Percentiles rank a stretch among this genome's conserved stretches.
phyloP scores from a whole-genome alignment of 2,888 invertebrate species.

The Acanthosepion pharaonis region DNA sequence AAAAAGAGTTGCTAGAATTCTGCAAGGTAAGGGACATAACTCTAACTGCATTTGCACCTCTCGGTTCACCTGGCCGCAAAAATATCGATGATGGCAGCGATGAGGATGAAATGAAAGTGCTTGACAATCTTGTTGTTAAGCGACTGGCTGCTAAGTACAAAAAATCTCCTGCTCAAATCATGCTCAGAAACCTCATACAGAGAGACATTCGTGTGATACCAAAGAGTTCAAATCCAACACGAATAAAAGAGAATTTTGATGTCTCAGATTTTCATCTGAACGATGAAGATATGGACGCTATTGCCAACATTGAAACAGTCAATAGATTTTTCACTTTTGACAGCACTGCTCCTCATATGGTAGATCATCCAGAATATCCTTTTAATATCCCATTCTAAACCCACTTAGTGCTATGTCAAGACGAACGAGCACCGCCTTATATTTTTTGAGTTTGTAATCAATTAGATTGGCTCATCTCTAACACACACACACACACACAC shows the following conservation, averaged over 20 bases:
- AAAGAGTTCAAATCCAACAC: slow-evolving; percentile 57
- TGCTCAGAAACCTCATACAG: slow-evolving; percentile 62
- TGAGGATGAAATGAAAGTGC: slow-evolving; percentile 48
- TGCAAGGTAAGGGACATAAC: slow-evolving; percentile 57
- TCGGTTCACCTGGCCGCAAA: slow-evolving; percentile 57
- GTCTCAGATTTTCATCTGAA: slow-evolving; percentile 59
- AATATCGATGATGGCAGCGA: slow-evolving; percentile 49
- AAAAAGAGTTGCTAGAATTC: slow-evolving; percentile 56
- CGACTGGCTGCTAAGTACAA: slow-evolving; percentile 57
- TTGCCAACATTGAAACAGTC: slow-evolving; percentile 56
- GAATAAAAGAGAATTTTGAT: slow-evolving; percentile 62
- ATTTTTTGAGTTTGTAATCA: too few relatives aligned
- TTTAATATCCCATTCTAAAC: background rate
- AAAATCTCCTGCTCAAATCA: slow-evolving; percentile 63
- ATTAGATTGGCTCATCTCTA: too few relatives aligned
- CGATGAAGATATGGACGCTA: slow-evolving; percentile 54
- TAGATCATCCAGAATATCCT: slow-evolving; percentile 35
- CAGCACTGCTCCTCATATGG: background rate
- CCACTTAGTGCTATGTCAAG: too few relatives aligned
- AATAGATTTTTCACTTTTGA: slow-evolving; percentile 59
- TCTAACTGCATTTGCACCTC: slow-evolving; percentile 61
- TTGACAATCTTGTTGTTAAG: slow-evolving; percentile 55
- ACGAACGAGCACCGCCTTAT: too few relatives aligned
- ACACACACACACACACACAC: too few relatives aligned
- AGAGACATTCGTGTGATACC: slow-evolving; percentile 61